Percentiles rank a stretch among this genome's conserved stretches.
phyloP scores from a whole-genome alignment of 1,140 invertebrate species.

The Platyura marginata region DNA sequence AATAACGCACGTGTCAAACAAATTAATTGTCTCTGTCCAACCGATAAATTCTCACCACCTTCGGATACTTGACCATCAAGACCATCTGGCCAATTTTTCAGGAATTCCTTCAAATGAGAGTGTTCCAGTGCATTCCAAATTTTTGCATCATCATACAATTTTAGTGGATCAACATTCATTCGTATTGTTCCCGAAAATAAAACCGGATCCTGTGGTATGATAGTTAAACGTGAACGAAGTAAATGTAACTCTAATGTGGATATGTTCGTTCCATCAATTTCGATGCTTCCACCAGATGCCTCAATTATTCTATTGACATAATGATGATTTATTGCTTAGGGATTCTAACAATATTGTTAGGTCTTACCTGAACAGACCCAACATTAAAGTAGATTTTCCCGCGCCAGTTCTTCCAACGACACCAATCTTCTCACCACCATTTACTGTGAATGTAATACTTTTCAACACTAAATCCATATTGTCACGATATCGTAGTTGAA shows the following conservation, averaged over 20 bases:
- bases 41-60: conserved; percentile 77
- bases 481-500: conserved; percentile 3
- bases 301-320: conserved; percentile 69
- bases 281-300: conserved; percentile 59
- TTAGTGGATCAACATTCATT: conserved; percentile 76
- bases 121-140: conserved; percentile 66
- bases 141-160: conserved; percentile 51
- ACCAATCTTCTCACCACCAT: conserved; percentile 60
- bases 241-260: conserved; percentile 73
- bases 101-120: conserved; percentile 57
- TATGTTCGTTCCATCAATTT: conserved; percentile 85
- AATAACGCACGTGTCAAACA: conserved; percentile 76
- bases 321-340: neutral
- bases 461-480: conserved; percentile 24
- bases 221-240: conserved; percentile 64
- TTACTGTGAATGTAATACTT: conserved; percentile 46
- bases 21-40: conserved; percentile 78
- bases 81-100: conserved; percentile 45
- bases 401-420: conserved; percentile 70
- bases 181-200: conserved; percentile 56
- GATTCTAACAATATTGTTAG: neutral
- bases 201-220: conserved; percentile 55
- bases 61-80: conserved; percentile 65
- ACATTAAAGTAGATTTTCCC: neutral
- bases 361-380: neutral